phyloP scores from a whole-genome alignment of 2,888 invertebrate species.

The Chironomus riparius region DNA sequence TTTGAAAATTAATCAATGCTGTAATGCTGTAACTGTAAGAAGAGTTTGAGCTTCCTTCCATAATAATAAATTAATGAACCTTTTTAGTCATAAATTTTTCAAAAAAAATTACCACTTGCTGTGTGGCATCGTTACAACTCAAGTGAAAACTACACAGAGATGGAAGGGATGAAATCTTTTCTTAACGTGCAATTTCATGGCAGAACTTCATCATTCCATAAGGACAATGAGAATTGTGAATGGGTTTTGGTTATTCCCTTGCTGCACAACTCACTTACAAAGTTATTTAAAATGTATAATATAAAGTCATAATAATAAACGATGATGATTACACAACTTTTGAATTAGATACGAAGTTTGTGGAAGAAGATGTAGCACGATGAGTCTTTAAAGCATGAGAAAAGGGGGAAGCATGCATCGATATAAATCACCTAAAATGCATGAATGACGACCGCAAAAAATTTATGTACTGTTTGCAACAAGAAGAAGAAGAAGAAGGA shows the following conservation, averaged over 20 bases:
- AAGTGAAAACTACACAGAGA: neutral
- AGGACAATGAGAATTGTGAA: neutral
- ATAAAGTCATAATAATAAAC: neutral
- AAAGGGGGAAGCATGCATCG: neutral
- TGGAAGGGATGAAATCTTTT: neutral
- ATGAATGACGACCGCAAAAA: neutral
- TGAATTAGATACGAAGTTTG: neutral
- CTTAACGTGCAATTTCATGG: neutral
- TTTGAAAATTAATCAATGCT: too few species aligned
- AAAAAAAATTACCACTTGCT: neutral
- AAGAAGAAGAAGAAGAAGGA: neutral
- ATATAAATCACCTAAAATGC: neutral
- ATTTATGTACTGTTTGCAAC: neutral
- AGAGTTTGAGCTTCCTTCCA: neutral
- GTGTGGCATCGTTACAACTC: neutral
- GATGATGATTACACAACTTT: conserved; percentile 5
- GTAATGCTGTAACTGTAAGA: too few species aligned
- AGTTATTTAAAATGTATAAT: neutral
- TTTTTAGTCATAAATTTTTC: neutral
- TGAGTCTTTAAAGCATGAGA: neutral
- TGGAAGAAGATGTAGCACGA: neutral
- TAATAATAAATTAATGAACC: neutral
- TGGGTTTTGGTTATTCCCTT: neutral
- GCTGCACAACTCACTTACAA: neutral
- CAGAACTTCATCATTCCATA: neutral